Evolutionary conservation across 1,140 invertebrate species (phyloP).

Genomic region (Cheumatopsyche charites): DNA sequence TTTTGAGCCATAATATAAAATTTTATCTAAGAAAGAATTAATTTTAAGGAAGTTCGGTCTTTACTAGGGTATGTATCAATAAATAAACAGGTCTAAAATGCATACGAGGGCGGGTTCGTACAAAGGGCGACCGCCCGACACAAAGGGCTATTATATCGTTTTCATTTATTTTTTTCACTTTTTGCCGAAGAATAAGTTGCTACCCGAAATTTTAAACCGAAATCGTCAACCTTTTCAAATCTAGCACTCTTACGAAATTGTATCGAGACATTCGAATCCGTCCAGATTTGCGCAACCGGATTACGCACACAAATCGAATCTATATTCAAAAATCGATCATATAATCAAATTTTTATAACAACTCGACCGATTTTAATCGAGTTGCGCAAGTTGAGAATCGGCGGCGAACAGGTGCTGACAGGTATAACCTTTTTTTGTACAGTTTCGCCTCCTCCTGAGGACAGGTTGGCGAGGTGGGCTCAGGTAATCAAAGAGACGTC

Average conservation of each 20-base stretch:
- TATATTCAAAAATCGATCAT: too few species aligned
- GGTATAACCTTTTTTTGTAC: constrained; percentile 26
- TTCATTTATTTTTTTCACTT: constrained; percentile 19
- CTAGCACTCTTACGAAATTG: too few species aligned
- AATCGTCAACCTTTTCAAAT: constrained; percentile 6
- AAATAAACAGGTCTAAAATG: constrained; percentile 37
- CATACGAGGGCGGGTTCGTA: constrained; percentile 24
- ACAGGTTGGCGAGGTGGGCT: constrained; percentile 30
- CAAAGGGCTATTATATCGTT: constrained; percentile 41
- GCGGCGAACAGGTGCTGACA: constrained; percentile 24
- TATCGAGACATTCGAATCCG: too few species aligned
- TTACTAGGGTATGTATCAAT: constrained; percentile 29
- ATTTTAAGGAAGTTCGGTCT: background rate
- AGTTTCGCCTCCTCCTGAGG: background rate
- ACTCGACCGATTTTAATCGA: too few species aligned
- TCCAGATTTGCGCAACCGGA: too few species aligned
- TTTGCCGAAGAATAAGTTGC: constrained; percentile 25
- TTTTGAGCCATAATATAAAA: too few species aligned
- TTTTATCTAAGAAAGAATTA: too few species aligned
- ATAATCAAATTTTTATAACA: too few species aligned
- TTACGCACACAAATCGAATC: too few species aligned
- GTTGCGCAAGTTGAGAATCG: constrained; percentile 10
- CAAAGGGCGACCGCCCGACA: constrained; percentile 40
- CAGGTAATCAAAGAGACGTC: constrained; percentile 31
- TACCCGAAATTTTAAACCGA: constrained; percentile 10